Conservation (phyloP, 2,888 invertebrate genomes). For the Thalpophila matura region DNA sequence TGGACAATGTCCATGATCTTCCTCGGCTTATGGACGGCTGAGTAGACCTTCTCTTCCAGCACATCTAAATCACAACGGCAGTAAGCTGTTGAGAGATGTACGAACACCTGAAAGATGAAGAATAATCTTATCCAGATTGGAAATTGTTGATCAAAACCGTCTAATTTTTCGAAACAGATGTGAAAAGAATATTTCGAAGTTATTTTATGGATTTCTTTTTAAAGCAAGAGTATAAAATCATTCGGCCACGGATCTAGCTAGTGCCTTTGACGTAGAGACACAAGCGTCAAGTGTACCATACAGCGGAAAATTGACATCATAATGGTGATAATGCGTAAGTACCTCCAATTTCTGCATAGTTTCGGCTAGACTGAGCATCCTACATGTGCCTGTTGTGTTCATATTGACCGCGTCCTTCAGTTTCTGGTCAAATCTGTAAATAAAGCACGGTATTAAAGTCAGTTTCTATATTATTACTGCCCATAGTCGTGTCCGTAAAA, state of each 20-base stretch:
- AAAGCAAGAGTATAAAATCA: no score
- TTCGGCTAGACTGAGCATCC: constrained; percentile 94
- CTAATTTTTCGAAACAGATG: no score
- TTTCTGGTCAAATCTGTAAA: constrained; percentile 95
- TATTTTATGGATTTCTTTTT: no score
- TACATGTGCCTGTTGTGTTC: constrained; percentile 95
- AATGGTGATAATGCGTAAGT: background rate
- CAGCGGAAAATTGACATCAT: no score
- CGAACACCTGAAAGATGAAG: constrained; percentile 89
- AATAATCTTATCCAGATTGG: background rate
- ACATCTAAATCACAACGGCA: constrained; percentile 96
- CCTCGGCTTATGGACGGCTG: constrained; percentile 91
- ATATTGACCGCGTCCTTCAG: constrained; percentile 95
- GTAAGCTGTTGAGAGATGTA: constrained; percentile 98
- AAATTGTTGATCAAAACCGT: background rate
- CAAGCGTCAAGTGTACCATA: no score
- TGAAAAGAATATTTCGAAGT: no score
- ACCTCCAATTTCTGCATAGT: constrained; percentile 92
- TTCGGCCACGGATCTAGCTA: no score
- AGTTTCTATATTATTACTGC: background rate
- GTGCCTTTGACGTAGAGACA: no score
- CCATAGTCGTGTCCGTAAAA: no score
- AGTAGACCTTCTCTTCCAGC: constrained; percentile 95
- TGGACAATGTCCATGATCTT: constrained; percentile 92
- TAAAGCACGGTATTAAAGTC: background rate